Percentiles rank a stretch among this genome's conserved stretches.
Evolutionary conservation across 1,140 invertebrate species (phyloP).

Genomic region (Linepithema humile): DNA sequence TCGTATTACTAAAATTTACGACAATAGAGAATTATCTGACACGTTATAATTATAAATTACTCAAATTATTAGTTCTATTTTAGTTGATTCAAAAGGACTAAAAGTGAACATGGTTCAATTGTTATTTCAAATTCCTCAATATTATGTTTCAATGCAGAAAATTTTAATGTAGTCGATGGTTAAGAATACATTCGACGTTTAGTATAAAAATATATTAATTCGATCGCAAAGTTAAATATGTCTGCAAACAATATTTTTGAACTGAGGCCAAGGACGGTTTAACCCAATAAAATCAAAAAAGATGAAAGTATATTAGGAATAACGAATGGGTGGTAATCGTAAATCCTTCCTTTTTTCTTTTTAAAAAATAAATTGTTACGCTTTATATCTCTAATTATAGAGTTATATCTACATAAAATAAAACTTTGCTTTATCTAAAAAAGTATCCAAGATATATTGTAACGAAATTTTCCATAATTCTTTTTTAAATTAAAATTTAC

Average conservation of each 20-base stretch:
- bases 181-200: slow-evolving; percentile 7
- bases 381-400: neutral
- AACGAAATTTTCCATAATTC: neutral
- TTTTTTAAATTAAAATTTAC: neutral
- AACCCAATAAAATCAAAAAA: neutral
- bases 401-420: neutral
- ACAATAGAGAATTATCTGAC: slow-evolving; percentile 2
- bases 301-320: neutral
- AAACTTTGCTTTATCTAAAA: neutral
- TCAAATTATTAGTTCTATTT: neutral
- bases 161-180: neutral
- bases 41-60: neutral
- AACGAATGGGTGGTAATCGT: neutral
- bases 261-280: neutral
- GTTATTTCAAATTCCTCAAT: neutral
- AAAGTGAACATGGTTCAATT: neutral
- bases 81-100: neutral
- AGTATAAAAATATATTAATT: neutral
- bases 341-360: neutral
- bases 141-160: neutral
- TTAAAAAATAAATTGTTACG: neutral
- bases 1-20: neutral
- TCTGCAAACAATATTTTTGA: neutral
- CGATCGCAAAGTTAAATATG: neutral
- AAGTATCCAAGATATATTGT: neutral